Base-by-base conservation (phyloP, 2,113 vertebrate genomes). In the Delphinus delphis region DNA sequence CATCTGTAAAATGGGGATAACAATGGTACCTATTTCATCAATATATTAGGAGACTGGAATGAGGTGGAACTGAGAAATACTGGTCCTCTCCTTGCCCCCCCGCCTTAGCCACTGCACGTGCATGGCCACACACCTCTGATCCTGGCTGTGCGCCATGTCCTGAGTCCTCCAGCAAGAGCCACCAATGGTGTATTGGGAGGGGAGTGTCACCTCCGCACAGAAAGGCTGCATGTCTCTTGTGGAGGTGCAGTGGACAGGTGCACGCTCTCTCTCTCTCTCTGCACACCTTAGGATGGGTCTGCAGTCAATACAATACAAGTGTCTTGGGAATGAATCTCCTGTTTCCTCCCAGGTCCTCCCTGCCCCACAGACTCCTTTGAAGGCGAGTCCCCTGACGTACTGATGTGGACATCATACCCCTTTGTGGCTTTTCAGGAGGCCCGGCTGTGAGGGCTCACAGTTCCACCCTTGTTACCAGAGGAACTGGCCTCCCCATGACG, bases 221-320 rank as follows among this genome's bases (percentile, higher is more conserved):
- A 23, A 67, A 81, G 65, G 21, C 21, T 31, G 28, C 33, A 1
- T 3, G 4, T 67, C 21, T 60, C 5, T 1, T 3, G 28, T 25
- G 50, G 18, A 33, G 21, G 25, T 15, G 53, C 0, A 1, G 31
- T 25, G 62, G 53, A 50, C 12, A 44, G 13, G 0, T 31, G 0
- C 11, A 26, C 8, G 4, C 8, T 8, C 41, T 55, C 53, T 47
- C 73, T 89, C 6, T 2, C 31, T 76, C 53, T 53, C 73, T 86
- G 38, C 5, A 41, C 13, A n/a, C 12, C 44, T 63, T 23, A 50
- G 14, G 26, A 25, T 33, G 6, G 25, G 26, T 53, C 17, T 80
- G 65, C 25, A 25, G 65, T 80, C 73, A 20, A 15, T 6, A 6
- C 74, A 65, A 71, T 6, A 6, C 74, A 65, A 71, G 21, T 33